Percentiles rank a stretch among this genome's conserved stretches.
Conservation (phyloP, 2,113 vertebrate genomes). For the Asarcornis scutulata region DNA sequence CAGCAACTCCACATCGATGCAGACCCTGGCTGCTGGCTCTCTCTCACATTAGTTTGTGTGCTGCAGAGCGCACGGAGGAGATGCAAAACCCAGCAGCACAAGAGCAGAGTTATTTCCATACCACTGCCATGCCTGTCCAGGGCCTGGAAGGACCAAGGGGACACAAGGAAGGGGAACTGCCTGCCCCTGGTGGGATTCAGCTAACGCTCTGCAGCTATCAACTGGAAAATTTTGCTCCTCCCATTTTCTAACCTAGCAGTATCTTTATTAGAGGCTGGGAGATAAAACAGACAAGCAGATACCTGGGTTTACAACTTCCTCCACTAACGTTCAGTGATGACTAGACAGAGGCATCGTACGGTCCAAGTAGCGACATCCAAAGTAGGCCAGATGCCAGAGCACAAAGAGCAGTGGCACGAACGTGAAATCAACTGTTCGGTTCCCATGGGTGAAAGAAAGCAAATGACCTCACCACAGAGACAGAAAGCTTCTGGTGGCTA, state of each 20-base stretch:
- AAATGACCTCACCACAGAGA: not conserved
- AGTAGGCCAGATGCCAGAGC: not conserved
- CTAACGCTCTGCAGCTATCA: not conserved
- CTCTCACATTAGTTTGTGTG: not conserved
- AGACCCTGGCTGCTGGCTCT: not conserved
- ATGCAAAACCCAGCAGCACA: not conserved
- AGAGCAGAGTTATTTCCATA: not conserved
- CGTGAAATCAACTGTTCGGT: not conserved
- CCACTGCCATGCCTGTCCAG: not conserved
- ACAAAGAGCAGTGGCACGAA: not conserved
- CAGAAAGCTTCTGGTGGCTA: not conserved
- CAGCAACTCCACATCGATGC: not conserved
- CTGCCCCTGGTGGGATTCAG: fast-evolving
- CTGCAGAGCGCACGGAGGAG: not conserved
- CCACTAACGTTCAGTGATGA: not conserved
- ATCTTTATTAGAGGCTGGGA: not conserved
- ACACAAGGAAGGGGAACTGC: not conserved
- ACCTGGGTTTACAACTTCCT: not conserved
- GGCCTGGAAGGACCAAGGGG: not conserved
- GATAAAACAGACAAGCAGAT: not conserved
- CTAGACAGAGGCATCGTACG: not conserved
- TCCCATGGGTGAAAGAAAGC: not conserved
- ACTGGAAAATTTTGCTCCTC: not conserved
- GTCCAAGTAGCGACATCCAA: not conserved
- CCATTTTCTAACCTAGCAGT: not conserved